Evolutionary conservation across 2,797 vertebrate genomes (phyloP), one percentile per base, ranked within the genome.

Genomic region (Chrysocyon brachyurus): DNA sequence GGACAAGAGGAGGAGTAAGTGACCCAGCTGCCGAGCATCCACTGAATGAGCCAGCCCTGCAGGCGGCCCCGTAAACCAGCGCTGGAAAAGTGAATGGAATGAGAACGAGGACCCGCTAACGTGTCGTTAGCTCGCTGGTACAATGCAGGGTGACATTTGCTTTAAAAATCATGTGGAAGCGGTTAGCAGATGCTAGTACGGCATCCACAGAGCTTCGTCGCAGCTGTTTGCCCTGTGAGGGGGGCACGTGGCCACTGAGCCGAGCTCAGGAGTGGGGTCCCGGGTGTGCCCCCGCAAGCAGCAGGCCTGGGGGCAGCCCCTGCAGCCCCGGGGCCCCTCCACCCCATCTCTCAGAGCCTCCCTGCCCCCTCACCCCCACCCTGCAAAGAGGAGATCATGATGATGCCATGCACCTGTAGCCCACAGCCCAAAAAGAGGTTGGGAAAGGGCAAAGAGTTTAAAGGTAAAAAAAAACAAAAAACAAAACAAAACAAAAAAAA

Each of bases 101-200:
- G 91, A 84, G 93, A 78, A 26, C 14, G 19, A 57, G 83, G 77
- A 24, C 79, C 31, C 0, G 16, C 57, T 26, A 81, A 73, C 17
- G 0, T 12, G n/a, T 26, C 61, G 89, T 96, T 97, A 97, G 97
- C 93, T n/a, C 81, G 0, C 95, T 40, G 78, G 77, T 49, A 64
- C 87, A 79, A 97, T 57, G 93, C 77, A 14, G 28, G 66, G 81
- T 97, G 97, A 96, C 96, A 94, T 83, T 93, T 79, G 21, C 95
- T 94, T 96, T 95, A 82, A 94, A 89, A 94, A 86, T 88, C 94
- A 63, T 6, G 91, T 68, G 57, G 91, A 94, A 75, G 96, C 54
- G 94, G 90, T 63, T 92, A 94, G 82, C 96, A 94, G 86, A 94
- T 97, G 87, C 90, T 72, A 75, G 95, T 87, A 93, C 33, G 31